A percentile compares a stretch with the other conserved stretches of the same genome.
Conservation (phyloP, 2,888 invertebrate genomes). For the Neoascia interrupta region DNA sequence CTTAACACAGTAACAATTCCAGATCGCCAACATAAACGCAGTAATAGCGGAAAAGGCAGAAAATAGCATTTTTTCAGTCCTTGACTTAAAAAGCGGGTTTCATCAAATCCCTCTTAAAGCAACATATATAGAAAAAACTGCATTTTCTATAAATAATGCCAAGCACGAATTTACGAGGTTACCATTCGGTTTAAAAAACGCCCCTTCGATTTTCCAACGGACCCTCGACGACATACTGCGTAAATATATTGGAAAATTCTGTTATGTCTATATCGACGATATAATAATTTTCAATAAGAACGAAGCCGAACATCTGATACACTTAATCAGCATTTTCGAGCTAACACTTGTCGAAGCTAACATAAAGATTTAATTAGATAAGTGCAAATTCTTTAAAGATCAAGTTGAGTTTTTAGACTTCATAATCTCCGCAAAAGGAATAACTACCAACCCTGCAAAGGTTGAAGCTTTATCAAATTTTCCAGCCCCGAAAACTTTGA, state of each 20-base stretch:
- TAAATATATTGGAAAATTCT: not conserved
- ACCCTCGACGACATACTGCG: conserved; percentile 32
- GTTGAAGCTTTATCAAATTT: conserved; percentile 64
- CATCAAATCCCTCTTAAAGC: conserved; percentile 49
- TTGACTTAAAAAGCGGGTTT: conserved; percentile 31
- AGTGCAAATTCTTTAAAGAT: not conserved
- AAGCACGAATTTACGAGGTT: conserved; percentile 51
- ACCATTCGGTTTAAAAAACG: conserved; percentile 58
- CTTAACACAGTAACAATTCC: conserved; percentile 21
- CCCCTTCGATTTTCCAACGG: conserved; percentile 51
- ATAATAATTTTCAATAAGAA: too few species aligned
- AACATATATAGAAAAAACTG: conserved; percentile 45
- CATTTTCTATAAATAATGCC: conserved; percentile 48
- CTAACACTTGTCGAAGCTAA: too few species aligned
- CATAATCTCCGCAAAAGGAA: conserved; percentile 69
- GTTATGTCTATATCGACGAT: conserved; percentile 55
- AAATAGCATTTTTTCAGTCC: conserved; percentile 5
- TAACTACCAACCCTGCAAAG: conserved; percentile 71
- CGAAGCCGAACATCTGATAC: too few species aligned
- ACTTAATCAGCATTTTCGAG: conserved; percentile 15
- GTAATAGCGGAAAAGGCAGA: conserved; percentile 4
- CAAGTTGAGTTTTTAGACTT: conserved; percentile 72
- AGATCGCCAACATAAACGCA: conserved; percentile 25
- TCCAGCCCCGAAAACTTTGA: conserved; percentile 50
- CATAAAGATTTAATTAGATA: conserved; percentile 33